These are phyloP conservation scores for Corvus hawaiiensis DNA, from an alignment of 2,113 vertebrate genomes.

Conservation along the genomic window DNA sequence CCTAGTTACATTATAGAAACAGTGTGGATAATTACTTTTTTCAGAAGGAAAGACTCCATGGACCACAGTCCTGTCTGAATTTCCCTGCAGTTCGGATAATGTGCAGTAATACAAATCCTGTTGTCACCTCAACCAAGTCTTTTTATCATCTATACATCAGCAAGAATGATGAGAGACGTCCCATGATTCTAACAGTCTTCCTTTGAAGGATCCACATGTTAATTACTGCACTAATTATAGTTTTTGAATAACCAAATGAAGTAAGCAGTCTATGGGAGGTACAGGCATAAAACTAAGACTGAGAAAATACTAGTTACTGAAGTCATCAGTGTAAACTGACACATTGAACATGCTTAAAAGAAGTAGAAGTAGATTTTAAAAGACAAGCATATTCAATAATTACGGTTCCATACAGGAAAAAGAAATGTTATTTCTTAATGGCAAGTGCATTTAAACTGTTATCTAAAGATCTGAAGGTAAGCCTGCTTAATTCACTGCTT, in stretches of 20 bases:
- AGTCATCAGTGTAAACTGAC: slow-evolving; percentile 76
- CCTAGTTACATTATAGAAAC: slow-evolving; percentile 77
- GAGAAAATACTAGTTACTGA: slow-evolving; percentile 77
- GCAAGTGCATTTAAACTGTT: slow-evolving; percentile 79
- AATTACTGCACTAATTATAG: slow-evolving; percentile 81
- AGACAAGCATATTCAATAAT: slow-evolving; percentile 77
- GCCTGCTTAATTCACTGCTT: slow-evolving; percentile 79
- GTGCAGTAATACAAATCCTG: slow-evolving; percentile 57
- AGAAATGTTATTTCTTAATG: slow-evolving; percentile 76
- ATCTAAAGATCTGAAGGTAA: slow-evolving; percentile 79
- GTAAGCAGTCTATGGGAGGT: slow-evolving; percentile 79
- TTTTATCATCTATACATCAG: slow-evolving; percentile 74
- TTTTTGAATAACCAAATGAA: slow-evolving; percentile 79
- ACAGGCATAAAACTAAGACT: slow-evolving; percentile 68
- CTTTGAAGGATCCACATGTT: slow-evolving; percentile 76
- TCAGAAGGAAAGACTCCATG: slow-evolving; percentile 60
- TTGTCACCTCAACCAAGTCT: slow-evolving; percentile 69
- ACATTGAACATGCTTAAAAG: slow-evolving; percentile 66
- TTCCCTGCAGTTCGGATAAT: slow-evolving; percentile 67
- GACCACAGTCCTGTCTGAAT: slow-evolving; percentile 68
- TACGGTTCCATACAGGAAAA: slow-evolving; percentile 68
- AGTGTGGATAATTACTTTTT: slow-evolving; percentile 79
- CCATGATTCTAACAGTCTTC: slow-evolving; percentile 70
- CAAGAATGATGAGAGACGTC: slow-evolving; percentile 71
- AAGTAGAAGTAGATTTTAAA: slow-evolving; percentile 67